phyloP scores from a whole-genome alignment of 2,113 vertebrate genomes.

The Austrofundulus limnaeus region DNA sequence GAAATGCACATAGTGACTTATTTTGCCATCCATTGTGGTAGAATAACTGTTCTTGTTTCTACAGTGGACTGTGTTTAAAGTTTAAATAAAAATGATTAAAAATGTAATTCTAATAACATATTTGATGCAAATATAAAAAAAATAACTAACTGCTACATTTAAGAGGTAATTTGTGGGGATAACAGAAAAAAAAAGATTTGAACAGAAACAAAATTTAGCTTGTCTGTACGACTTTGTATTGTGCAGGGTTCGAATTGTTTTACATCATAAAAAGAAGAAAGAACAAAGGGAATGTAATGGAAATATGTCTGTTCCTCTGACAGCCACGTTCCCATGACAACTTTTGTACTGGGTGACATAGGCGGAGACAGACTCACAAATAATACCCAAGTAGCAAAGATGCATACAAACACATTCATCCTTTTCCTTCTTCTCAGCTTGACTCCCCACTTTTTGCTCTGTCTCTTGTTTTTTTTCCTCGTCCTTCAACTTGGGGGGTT shows the following conservation, averaged over 20 bases:
- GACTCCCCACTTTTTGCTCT: conserved; percentile 32
- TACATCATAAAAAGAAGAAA: conserved; percentile 42
- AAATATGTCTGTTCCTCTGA: conserved; percentile 66
- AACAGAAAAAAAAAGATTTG: neutral
- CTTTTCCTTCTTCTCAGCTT: conserved; percentile 28
- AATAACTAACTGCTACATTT: neutral
- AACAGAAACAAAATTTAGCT: conserved; percentile 35
- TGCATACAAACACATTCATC: conserved; percentile 40
- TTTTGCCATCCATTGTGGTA: no score
- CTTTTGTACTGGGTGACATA: conserved; percentile 56
- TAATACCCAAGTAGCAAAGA: conserved; percentile 25
- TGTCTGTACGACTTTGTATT: conserved; percentile 1
- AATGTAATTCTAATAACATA: no score
- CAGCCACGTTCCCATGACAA: conserved; percentile 69
- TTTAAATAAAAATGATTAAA: no score
- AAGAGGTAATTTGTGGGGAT: neutral
- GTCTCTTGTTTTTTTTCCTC: conserved; percentile 51
- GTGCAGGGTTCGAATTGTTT: conserved; percentile 20
- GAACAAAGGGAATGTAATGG: conserved; percentile 53
- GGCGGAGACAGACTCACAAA: conserved; percentile 46
- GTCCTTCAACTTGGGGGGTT: conserved; percentile 56
- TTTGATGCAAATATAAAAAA: neutral
- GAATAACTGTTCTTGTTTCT: no score
- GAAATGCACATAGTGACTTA: no score
- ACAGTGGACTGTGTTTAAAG: no score